Percentiles rank a stretch among this genome's conserved stretches.
These are phyloP conservation scores for Drosophila kanapiae DNA, from an alignment of 1,140 invertebrate species.

Conservation along the genomic window DNA sequence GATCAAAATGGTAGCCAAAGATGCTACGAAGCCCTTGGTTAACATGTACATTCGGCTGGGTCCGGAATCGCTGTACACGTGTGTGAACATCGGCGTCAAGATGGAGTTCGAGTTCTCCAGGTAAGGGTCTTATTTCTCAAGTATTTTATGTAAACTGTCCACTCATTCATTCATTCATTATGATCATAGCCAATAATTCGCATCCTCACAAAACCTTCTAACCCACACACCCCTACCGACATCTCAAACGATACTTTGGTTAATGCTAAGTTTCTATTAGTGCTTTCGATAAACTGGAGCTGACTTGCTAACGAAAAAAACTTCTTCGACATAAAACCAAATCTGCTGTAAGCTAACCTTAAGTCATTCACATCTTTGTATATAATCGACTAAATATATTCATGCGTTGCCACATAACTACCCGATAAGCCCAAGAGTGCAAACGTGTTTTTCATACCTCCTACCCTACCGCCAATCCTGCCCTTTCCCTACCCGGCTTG, in stretches of 20 bases:
- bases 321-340: conserved; percentile 38
- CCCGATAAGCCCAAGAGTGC: conserved; percentile 22
- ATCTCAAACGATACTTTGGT: conserved; percentile 45
- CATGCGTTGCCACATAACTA: conserved; percentile 17
- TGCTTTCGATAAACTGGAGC: conserved; percentile 78
- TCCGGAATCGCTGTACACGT: conserved; percentile 55
- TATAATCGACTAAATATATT: conserved; percentile 40
- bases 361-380: conserved; percentile 48
- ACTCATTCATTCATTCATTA: conserved; percentile 29
- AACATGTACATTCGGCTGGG: conserved; percentile 66
- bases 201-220: conserved; percentile 17
- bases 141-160: background rate
- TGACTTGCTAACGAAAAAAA: conserved; percentile 60
- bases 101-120: conserved; percentile 75
- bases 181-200: conserved; percentile 16
- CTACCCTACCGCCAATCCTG: conserved; percentile 1
- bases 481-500: background rate
- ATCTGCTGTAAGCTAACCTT: conserved; percentile 69
- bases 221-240: background rate
- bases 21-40: conserved; percentile 53
- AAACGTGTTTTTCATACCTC: conserved; percentile 47
- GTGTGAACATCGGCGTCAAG: conserved; percentile 75
- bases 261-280: conserved; percentile 73
- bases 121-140: conserved; percentile 41
- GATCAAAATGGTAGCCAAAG: conserved; percentile 68